phyloP scores from a whole-genome alignment of 2,888 invertebrate species.

The Melieria omissa region DNA sequence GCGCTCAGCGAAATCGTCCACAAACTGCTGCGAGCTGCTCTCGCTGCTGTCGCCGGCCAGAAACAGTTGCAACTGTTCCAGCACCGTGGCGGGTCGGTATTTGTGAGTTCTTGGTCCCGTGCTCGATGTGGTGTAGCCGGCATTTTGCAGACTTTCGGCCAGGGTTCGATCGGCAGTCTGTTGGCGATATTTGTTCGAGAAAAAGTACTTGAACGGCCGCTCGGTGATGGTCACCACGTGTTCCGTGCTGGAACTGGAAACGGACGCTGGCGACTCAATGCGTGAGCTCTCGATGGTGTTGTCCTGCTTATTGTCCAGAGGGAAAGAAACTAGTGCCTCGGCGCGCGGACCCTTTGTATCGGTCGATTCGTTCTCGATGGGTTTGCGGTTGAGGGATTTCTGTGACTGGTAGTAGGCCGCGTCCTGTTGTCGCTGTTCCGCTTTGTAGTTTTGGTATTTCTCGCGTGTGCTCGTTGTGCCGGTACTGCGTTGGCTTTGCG shows the following conservation, averaged over 20 bases:
- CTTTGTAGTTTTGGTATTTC: slow-evolving; percentile 54
- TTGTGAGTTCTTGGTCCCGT: slow-evolving; percentile 47
- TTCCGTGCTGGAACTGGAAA: slow-evolving; percentile 43
- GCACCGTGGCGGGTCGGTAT: slow-evolving; percentile 50
- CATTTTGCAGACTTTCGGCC: slow-evolving; percentile 61
- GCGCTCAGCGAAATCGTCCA: slow-evolving; percentile 53
- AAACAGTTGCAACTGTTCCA: slow-evolving; percentile 59
- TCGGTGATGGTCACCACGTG: slow-evolving; percentile 56
- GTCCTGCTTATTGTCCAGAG: slow-evolving; percentile 51
- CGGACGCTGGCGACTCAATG: slow-evolving; percentile 6
- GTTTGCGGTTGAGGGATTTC: slow-evolving; percentile 39
- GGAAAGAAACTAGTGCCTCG: slow-evolving; percentile 56
- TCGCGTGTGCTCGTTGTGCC: slow-evolving; percentile 43
- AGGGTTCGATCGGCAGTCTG: slow-evolving; percentile 57
- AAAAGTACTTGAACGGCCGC: slow-evolving; percentile 58
- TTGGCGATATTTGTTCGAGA: slow-evolving; percentile 62
- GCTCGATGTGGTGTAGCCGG: slow-evolving; percentile 58
- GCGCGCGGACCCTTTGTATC: slow-evolving; percentile 54
- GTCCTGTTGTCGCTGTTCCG: slow-evolving; percentile 34
- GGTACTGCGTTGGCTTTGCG: slow-evolving; percentile 41
- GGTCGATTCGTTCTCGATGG: slow-evolving; percentile 53
- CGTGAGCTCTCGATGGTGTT: slow-evolving; percentile 54
- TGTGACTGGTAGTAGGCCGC: slow-evolving; percentile 17
- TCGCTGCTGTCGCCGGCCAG: slow-evolving; percentile 56
- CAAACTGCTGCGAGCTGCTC: slow-evolving; percentile 55